These are phyloP conservation scores for Drosophila ercepeae DNA, from an alignment of 1,140 invertebrate genomes.

Conservation along the genomic window DNA sequence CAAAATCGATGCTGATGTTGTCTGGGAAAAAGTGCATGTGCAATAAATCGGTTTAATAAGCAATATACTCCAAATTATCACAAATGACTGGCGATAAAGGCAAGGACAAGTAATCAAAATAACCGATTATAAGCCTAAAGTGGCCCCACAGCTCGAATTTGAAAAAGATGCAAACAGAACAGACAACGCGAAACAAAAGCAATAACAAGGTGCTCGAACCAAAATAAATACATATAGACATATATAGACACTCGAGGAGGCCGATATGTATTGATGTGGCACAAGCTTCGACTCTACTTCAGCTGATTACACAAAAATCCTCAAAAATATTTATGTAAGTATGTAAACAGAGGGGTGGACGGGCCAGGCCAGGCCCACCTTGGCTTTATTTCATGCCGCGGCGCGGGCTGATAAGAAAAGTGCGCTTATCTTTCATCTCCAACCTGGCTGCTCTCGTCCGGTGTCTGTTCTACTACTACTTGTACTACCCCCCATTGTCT, in stretches of 20 bases:
- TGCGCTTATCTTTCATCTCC: conserved; percentile 55
- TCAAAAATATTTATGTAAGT: conserved; percentile 53
- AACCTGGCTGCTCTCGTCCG: conserved; percentile 27
- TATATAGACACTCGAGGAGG: conserved; percentile 3
- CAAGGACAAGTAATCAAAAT: neutral
- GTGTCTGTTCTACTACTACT: conserved; percentile 10
- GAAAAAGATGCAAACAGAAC: conserved; percentile 11
- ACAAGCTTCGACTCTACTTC: conserved; percentile 20
- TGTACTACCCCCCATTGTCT: conserved; percentile 44
- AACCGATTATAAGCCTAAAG: neutral
- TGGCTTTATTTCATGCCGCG: conserved; percentile 14
- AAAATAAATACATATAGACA: conserved; percentile 69
- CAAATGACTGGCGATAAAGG: neutral
- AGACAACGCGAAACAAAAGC: conserved; percentile 66
- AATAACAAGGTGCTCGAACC: conserved; percentile 75
- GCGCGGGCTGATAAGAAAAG: conserved; percentile 37
- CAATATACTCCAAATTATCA: neutral
- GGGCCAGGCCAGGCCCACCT: conserved; percentile 53
- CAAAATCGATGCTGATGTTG: conserved; percentile 49
- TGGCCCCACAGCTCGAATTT: conserved; percentile 4
- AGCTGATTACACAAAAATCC: conserved; percentile 57
- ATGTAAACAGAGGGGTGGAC: conserved; percentile 47
- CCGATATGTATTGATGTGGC: conserved; percentile 53
- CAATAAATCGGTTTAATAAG: conserved; percentile 16
- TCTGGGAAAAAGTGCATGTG: conserved; percentile 29